A percentile compares a stretch with the other conserved stretches of the same genome.
These are phyloP conservation scores for Tenthredo livida DNA, from an alignment of 2,888 invertebrate species.

Conservation along the genomic window DNA sequence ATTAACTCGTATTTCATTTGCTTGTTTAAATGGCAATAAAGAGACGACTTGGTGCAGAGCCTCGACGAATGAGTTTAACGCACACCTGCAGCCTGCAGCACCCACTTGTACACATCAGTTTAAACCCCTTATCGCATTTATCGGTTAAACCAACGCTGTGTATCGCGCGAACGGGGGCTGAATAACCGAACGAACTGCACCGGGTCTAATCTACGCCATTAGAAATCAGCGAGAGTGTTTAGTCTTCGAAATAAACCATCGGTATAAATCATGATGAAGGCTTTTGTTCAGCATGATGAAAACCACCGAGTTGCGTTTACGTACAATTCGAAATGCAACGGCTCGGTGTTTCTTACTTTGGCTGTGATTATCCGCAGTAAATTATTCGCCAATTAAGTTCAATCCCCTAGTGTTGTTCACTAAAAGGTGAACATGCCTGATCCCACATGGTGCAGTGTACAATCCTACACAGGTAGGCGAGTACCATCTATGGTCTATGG, in stretches of 20 bases:
- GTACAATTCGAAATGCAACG: too few relatives aligned
- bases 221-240: not conserved
- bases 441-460: not conserved
- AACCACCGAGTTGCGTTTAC: not conserved
- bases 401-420: too few relatives aligned
- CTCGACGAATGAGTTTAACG: not conserved
- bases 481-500: too few relatives aligned
- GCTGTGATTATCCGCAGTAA: too few relatives aligned
- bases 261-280: not conserved
- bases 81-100: not conserved
- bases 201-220: not conserved
- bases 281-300: not conserved
- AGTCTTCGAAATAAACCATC: not conserved
- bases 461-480: too few relatives aligned
- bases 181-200: not conserved
- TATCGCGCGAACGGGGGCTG: not conserved
- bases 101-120: not conserved
- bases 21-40: conserved; percentile 42
- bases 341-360: too few relatives aligned
- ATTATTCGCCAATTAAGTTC: too few relatives aligned
- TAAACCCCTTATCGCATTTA: not conserved
- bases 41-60: not conserved
- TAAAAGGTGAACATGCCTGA: not conserved
- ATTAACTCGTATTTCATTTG: conserved; percentile 46
- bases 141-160: not conserved